Percentiles rank a stretch among this genome's conserved stretches.
Conservation (phyloP, 2,797 vertebrate species). For the Ispidina picta region DNA sequence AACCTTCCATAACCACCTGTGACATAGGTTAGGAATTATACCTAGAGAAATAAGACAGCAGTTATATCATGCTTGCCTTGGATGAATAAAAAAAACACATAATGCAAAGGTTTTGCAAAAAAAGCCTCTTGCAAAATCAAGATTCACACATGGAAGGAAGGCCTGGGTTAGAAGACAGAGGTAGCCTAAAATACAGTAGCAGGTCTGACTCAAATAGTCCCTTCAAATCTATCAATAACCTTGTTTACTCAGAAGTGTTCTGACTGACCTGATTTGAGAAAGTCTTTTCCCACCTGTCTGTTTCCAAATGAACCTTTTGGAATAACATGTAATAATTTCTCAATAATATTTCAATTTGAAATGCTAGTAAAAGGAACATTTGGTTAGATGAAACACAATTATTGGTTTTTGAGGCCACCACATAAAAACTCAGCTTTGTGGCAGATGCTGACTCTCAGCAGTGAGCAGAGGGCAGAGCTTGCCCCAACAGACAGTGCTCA, state of each 20-base stretch:
- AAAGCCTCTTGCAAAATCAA: not conserved
- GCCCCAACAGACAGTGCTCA: rapidly evolving
- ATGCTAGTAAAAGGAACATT: not conserved
- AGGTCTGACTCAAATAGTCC: not conserved
- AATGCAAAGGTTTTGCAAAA: not conserved
- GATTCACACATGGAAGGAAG: not conserved
- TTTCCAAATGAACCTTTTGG: not conserved
- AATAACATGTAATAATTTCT: not conserved
- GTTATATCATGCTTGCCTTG: not conserved
- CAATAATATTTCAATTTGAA: not conserved
- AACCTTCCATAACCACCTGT: not conserved
- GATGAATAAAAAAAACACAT: not conserved
- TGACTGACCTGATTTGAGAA: not conserved
- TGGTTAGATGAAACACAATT: not conserved
- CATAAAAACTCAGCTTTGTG: not conserved
- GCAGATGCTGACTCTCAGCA: rapidly evolving
- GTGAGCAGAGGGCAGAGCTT: not conserved
- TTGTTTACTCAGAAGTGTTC: not conserved
- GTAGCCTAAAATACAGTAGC: not conserved
- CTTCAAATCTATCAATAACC: not conserved
- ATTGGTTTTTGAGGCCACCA: not conserved
- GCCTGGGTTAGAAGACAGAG: not conserved
- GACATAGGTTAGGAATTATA: not conserved
- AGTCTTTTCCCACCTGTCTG: not conserved
- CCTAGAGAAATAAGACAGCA: not conserved